These are phyloP conservation scores for Caenorhabditis wallacei DNA, from an alignment of 2,888 invertebrate genomes.

Conservation along the genomic window DNA sequence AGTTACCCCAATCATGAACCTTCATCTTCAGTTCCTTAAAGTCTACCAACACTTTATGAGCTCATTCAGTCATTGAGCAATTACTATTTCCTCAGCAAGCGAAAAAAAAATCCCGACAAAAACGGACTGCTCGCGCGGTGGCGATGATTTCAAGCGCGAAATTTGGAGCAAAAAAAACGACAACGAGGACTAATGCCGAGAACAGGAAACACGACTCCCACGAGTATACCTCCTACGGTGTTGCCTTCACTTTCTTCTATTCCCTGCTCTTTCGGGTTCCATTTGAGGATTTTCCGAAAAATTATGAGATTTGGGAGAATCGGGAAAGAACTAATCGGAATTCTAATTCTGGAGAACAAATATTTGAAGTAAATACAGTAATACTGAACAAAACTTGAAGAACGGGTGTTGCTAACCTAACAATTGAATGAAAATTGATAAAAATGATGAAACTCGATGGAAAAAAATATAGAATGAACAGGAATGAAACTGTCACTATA, in stretches of 20 bases:
- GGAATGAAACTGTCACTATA: too few relatives aligned
- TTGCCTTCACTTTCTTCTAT: slow-evolving; percentile 27
- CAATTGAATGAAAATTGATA: too few relatives aligned
- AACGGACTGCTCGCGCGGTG: slow-evolving; percentile 45
- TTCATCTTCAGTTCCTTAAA: not conserved
- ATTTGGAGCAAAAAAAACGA: slow-evolving; percentile 37
- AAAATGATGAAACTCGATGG: too few relatives aligned
- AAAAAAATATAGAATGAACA: too few relatives aligned
- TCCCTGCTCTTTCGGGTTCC: slow-evolving; percentile 16
- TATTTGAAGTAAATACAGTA: too few relatives aligned
- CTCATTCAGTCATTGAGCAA: slow-evolving; percentile 33
- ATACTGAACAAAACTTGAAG: too few relatives aligned
- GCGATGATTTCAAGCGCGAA: slow-evolving; percentile 59
- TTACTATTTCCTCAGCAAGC: slow-evolving; percentile 38
- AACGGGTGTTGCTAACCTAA: too few relatives aligned
- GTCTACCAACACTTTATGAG: not conserved
- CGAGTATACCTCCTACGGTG: slow-evolving; percentile 62
- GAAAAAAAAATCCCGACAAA: slow-evolving; percentile 27
- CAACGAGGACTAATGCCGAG: slow-evolving; percentile 55
- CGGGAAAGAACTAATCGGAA: not conserved
- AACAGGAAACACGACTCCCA: slow-evolving; percentile 64
- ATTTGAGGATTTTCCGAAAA: not conserved
- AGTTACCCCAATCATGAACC: too few relatives aligned
- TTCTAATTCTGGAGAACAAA: too few relatives aligned
- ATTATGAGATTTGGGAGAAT: not conserved